These are phyloP conservation scores for Lasioglossum morio DNA, from an alignment of 2,888 invertebrate species.

Conservation along the genomic window DNA sequence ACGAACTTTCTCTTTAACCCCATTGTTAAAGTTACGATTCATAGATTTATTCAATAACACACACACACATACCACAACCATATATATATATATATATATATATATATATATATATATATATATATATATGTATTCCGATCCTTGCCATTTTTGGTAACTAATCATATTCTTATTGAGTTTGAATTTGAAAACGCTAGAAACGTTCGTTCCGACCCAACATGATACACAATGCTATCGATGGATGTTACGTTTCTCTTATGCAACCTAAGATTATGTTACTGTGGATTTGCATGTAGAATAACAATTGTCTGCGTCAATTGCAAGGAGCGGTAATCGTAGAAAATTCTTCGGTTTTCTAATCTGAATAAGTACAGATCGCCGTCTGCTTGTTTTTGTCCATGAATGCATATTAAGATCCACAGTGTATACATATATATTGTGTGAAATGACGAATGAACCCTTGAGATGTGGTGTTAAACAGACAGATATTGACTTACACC, in stretches of 20 bases:
- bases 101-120: too few species aligned
- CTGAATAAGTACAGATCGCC: too few species aligned
- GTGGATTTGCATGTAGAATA: not conserved
- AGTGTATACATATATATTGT: too few species aligned
- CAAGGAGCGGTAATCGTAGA: not conserved
- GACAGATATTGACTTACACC: not conserved
- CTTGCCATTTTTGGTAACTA: not conserved
- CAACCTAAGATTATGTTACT: not conserved
- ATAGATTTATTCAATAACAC: not conserved
- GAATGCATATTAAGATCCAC: not conserved
- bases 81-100: too few species aligned
- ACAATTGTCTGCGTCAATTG: not conserved
- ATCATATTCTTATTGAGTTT: not conserved
- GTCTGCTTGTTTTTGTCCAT: too few species aligned
- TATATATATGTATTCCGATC: too few species aligned
- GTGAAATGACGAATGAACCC: not conserved
- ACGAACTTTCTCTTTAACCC: too few species aligned
- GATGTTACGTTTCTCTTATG: not conserved
- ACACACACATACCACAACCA: too few species aligned
- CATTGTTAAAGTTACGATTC: not conserved
- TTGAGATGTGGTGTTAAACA: not conserved
- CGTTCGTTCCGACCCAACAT: not conserved
- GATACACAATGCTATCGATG: not conserved
- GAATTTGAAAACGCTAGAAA: not conserved
- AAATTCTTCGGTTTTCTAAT: not conserved